A percentile compares a stretch with the other conserved stretches of the same genome.
Evolutionary conservation across 2,113 vertebrate species (phyloP).

Genomic region (Martes martes): DNA sequence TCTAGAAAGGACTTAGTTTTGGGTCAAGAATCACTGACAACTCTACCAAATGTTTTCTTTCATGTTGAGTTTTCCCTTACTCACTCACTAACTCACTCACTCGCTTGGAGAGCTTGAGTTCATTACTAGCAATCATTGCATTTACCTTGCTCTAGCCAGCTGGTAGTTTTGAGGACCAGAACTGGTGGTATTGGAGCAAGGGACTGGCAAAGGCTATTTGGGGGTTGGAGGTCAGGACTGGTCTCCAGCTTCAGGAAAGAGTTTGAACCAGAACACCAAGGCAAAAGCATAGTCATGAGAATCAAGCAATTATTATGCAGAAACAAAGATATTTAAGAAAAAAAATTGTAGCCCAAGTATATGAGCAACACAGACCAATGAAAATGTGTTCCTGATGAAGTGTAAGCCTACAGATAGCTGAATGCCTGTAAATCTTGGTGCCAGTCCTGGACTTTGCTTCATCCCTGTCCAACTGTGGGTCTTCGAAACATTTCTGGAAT

Average conservation of each 20-base stretch:
- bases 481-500: background rate
- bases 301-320: background rate
- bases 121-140: background rate
- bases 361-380: background rate
- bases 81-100: background rate
- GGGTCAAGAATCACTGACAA: conserved; percentile 71
- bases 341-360: background rate
- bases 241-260: background rate
- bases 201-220: background rate
- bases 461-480: fast-evolving
- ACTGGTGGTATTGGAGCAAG: background rate
- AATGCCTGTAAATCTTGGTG: fast-evolving
- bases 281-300: background rate
- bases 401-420: background rate
- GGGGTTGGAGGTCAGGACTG: background rate
- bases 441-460: no score
- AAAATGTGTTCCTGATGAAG: background rate
- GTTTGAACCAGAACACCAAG: conserved; percentile 7
- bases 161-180: background rate
- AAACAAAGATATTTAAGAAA: conserved; percentile 5
- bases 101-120: background rate
- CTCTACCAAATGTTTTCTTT: conserved; percentile 60
- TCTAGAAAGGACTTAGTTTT: conserved; percentile 59
- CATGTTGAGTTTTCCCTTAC: conserved; percentile 16
- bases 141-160: background rate